These are phyloP conservation scores for Aurelia sp. DNA, from an alignment of 30 jellyfish, hydroid and myxozoan genomes.

Conservation along the genomic window DNA sequence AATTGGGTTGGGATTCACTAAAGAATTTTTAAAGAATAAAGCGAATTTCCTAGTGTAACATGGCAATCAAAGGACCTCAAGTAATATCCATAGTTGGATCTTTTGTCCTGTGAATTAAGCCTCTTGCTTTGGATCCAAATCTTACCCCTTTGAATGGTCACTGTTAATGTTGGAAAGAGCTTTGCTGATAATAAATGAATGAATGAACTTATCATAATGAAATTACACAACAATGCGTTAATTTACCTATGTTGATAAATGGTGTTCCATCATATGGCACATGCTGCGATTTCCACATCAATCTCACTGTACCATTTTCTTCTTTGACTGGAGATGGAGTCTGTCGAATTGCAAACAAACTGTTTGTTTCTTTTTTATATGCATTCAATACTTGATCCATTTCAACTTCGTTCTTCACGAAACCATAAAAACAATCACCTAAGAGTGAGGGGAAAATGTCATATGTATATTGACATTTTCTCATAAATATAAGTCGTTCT, in stretches of 20 bases:
- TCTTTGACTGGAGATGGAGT: constrained; percentile 96
- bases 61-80: too few relatives aligned
- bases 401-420: constrained; percentile 84
- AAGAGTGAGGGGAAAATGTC: not conserved
- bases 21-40: too few relatives aligned
- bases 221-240: not conserved
- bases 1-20: too few relatives aligned
- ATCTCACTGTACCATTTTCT: constrained; percentile 84
- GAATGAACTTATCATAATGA: not conserved
- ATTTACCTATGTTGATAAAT: constrained; percentile 80
- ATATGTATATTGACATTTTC: too few relatives aligned
- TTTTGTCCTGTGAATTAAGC: too few relatives aligned
- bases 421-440: constrained; percentile 90
- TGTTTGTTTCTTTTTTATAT: constrained; percentile 93
- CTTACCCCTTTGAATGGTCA: too few relatives aligned
- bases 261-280: constrained; percentile 98
- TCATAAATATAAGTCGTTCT: too few relatives aligned
- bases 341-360: constrained; percentile 91
- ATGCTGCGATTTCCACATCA: constrained; percentile 98
- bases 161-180: too few relatives aligned
- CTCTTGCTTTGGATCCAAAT: too few relatives aligned
- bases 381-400: constrained; percentile 89
- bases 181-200: not conserved
- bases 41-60: too few relatives aligned
- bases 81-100: too few relatives aligned